Conservation (phyloP, 2,888 invertebrate genomes). For the Trachelus iudaicus region DNA sequence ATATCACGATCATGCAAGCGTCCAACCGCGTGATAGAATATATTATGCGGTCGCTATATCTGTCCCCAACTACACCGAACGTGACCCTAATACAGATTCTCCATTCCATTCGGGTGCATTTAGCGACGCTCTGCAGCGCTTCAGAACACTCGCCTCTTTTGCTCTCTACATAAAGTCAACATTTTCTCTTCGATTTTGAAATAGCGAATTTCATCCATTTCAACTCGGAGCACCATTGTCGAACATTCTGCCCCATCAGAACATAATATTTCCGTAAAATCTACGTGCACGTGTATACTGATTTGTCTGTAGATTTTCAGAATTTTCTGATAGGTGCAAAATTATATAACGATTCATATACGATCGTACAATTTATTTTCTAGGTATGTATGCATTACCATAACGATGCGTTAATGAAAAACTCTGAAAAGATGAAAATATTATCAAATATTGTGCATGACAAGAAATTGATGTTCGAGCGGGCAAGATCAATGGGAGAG, state of each 20-base stretch:
- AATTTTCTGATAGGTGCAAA: not conserved
- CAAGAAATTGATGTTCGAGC: not conserved
- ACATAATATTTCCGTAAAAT: not conserved
- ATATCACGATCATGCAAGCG: slow-evolving; percentile 30
- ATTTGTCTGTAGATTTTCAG: not conserved
- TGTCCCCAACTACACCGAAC: slow-evolving; percentile 1
- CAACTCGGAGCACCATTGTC: not conserved
- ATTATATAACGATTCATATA: not conserved
- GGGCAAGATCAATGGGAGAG: not conserved
- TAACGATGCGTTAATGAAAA: not conserved
- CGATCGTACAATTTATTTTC: not conserved
- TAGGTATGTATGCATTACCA: too few relatives aligned
- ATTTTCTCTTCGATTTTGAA: not conserved
- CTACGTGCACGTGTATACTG: not conserved
- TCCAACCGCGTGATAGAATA: slow-evolving; percentile 39
- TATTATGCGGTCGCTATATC: slow-evolving; percentile 39
- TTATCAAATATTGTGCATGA: not conserved
- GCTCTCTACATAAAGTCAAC: not conserved
- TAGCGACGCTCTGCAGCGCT: not conserved
- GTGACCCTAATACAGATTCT: not conserved
- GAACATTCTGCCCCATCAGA: not conserved
- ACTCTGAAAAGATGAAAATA: not conserved
- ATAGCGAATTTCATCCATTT: not conserved
- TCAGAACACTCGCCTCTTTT: not conserved
- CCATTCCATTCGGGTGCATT: not conserved